Evolutionary conservation across 2,113 vertebrate genomes (phyloP).

Genomic region (Oreochromis aureus): DNA sequence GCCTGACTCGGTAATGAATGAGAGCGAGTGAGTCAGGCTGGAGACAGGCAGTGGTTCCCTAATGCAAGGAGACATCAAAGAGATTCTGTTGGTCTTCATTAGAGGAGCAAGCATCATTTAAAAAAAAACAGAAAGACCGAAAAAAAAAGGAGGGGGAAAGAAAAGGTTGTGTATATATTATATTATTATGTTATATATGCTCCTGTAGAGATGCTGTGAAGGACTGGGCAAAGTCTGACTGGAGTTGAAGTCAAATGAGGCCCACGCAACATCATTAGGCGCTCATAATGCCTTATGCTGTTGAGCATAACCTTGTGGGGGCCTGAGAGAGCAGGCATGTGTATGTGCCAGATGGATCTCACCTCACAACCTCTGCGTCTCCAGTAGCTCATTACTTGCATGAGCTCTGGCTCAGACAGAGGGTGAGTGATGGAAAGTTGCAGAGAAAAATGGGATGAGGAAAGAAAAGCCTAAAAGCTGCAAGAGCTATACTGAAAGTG

Average conservation of each 20-base stretch:
- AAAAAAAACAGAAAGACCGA: background rate
- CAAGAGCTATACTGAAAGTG: background rate
- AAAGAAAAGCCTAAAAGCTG: slow-evolving; percentile 1
- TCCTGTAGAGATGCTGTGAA: slow-evolving; percentile 27
- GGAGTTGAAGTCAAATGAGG: slow-evolving; percentile 61
- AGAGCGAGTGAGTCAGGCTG: slow-evolving; percentile 8
- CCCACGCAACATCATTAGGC: slow-evolving; percentile 74
- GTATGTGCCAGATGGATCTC: slow-evolving; percentile 60
- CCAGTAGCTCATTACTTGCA: slow-evolving; percentile 67
- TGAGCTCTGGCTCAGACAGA: slow-evolving; percentile 55
- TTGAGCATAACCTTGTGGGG: slow-evolving; percentile 66
- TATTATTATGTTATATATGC: background rate
- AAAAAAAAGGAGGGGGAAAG: background rate
- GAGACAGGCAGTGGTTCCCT: slow-evolving; percentile 26
- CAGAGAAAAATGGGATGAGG: slow-evolving; percentile 17
- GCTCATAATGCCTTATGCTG: slow-evolving; percentile 52
- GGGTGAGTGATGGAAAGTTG: slow-evolving; percentile 41
- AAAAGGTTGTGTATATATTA: background rate
- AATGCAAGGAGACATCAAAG: slow-evolving; percentile 65
- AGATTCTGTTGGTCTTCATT: slow-evolving; percentile 61
- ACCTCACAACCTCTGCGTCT: slow-evolving; percentile 63
- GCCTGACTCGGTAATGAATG: slow-evolving; percentile 44
- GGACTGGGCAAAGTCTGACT: slow-evolving; percentile 29
- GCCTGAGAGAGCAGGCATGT: slow-evolving; percentile 45
- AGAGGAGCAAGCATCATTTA: slow-evolving; percentile 47